phyloP scores from a whole-genome alignment of 2,113 vertebrate genomes.

The Acrocephalus arundinaceus region DNA sequence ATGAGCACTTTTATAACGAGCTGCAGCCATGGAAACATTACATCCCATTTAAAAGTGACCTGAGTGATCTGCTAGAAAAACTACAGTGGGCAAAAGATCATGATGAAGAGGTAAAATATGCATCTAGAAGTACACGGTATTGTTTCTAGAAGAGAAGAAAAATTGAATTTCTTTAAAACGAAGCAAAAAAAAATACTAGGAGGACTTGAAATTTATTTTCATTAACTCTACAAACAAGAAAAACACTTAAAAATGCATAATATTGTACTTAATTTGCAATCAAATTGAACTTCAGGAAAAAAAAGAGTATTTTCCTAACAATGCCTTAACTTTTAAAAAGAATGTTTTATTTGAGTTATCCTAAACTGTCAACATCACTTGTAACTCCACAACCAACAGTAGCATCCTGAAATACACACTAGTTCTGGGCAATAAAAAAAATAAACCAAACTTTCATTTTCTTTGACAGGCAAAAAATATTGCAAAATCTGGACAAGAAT shows the following conservation, averaged over 20 bases:
- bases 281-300: neutral
- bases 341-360: neutral
- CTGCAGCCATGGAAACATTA: slow-evolving; percentile 93
- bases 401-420: neutral
- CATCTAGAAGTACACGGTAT: neutral
- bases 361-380: neutral
- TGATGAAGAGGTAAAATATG: slow-evolving; percentile 85
- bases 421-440: neutral
- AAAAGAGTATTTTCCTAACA: neutral
- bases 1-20: slow-evolving; percentile 94
- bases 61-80: slow-evolving; percentile 92
- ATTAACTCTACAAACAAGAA: neutral
- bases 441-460: neutral
- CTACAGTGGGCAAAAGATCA: slow-evolving; percentile 93
- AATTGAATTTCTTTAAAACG: neutral
- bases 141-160: neutral
- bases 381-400: neutral
- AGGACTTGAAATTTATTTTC: neutral
- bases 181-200: neutral
- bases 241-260: neutral
- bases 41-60: slow-evolving; percentile 89
- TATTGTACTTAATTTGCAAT: neutral
- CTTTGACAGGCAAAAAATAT: slow-evolving; percentile 85
- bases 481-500: slow-evolving; percentile 88
- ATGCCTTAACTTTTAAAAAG: neutral